Conservation (phyloP, 2,888 invertebrate species). For the Drosophila multiciliata region DNA sequence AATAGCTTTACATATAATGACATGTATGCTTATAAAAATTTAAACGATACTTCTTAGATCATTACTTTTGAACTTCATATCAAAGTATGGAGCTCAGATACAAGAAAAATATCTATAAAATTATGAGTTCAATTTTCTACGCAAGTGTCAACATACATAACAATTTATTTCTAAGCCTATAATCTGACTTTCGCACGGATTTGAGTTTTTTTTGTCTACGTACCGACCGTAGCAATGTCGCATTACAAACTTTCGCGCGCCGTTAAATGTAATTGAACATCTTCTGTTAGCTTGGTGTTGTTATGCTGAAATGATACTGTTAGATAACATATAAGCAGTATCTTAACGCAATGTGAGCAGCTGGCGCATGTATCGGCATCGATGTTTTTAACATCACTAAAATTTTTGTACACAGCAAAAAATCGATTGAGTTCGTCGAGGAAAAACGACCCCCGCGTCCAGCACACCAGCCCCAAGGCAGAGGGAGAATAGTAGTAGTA, state of each 20-base stretch:
- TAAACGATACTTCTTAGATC: not conserved
- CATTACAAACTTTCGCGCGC: not conserved
- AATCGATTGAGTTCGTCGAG: conserved; percentile 66
- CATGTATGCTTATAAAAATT: not conserved
- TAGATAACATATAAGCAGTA: conserved; percentile 8
- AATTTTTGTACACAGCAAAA: conserved; percentile 72
- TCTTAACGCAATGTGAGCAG: conserved; percentile 34
- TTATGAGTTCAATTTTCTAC: not conserved
- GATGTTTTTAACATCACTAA: conserved; percentile 46
- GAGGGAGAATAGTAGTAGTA: conserved; percentile 76
- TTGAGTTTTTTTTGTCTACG: not conserved
- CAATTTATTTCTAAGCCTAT: not conserved
- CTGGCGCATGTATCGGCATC: conserved; percentile 23
- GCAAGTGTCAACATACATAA: not conserved
- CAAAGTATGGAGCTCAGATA: not conserved
- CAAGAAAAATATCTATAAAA: not conserved
- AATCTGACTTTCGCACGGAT: not conserved
- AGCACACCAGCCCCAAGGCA: conserved; percentile 61
- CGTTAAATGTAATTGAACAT: not conserved
- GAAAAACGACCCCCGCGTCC: conserved; percentile 74
- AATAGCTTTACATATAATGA: not conserved
- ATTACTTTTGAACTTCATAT: not conserved
- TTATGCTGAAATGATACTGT: conserved; percentile 13
- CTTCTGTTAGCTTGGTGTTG: not conserved
- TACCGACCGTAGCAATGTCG: not conserved